A percentile compares a stretch with the other conserved stretches of the same genome.
Evolutionary conservation across 2,888 invertebrate species (phyloP).

Genomic region (Leucophora obtusa): DNA sequence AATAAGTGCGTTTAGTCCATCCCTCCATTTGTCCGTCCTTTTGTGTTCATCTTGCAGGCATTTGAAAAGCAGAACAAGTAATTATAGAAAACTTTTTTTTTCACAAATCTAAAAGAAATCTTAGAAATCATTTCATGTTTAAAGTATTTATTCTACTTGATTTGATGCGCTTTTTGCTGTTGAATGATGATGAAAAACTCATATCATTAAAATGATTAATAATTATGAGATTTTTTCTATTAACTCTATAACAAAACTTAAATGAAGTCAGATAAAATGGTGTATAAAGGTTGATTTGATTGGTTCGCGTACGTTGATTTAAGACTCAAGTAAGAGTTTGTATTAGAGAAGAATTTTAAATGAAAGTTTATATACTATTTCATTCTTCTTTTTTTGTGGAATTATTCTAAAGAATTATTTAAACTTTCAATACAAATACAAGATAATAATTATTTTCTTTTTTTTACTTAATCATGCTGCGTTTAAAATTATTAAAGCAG

Average conservation of each 20-base stretch:
- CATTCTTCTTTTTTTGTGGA: slow-evolving; percentile 1
- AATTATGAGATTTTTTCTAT: slow-evolving; percentile 50
- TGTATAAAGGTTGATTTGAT: slow-evolving; percentile 28
- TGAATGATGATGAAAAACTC: not conserved
- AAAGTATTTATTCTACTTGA: slow-evolving; percentile 1
- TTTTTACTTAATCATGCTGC: slow-evolving; percentile 18
- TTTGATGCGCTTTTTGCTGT: slow-evolving; percentile 28
- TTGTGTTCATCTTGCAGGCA: slow-evolving; percentile 17
- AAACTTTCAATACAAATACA: slow-evolving; percentile 21
- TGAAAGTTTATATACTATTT: slow-evolving; percentile 37
- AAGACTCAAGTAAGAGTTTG: slow-evolving; percentile 13
- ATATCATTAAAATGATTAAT: slow-evolving; percentile 63
- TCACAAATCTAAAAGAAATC: slow-evolving; percentile 27
- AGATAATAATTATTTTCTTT: slow-evolving; percentile 4
- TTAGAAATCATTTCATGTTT: slow-evolving; percentile 11
- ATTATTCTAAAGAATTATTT: slow-evolving; percentile 22
- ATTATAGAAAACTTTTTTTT: slow-evolving; percentile 24
- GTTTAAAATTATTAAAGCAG: slow-evolving; percentile 15
- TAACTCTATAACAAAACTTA: slow-evolving; percentile 26
- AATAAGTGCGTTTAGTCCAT: slow-evolving; percentile 17
- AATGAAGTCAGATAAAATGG: not conserved
- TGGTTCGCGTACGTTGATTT: slow-evolving; percentile 19
- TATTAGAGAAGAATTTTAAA: slow-evolving; percentile 40
- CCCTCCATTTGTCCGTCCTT: slow-evolving; percentile 4
- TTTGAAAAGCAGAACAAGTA: slow-evolving; percentile 37